Conservation (phyloP, 2,797 vertebrate genomes). For the Odontamblyopus rebecca region DNA sequence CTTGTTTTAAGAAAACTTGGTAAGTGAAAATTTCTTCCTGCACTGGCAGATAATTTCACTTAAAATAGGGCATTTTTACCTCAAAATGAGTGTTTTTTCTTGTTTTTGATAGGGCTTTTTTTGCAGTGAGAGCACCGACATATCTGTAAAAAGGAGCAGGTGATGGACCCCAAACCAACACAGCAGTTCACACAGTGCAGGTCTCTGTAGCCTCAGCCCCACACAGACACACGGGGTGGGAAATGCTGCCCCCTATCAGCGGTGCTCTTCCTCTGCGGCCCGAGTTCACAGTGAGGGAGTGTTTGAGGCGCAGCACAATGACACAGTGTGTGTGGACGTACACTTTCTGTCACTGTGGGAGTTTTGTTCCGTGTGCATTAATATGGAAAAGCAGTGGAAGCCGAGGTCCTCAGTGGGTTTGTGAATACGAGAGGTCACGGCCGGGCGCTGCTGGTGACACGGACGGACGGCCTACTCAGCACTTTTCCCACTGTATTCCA, state of each 20-base stretch:
- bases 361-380: constrained; percentile 68
- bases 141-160: no score
- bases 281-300: constrained; percentile 34
- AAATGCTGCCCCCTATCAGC: constrained; percentile 78
- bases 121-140: no score
- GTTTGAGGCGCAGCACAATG: constrained; percentile 68
- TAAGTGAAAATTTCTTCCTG: no score
- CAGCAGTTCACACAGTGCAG: no score
- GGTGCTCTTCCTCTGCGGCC: constrained; percentile 30
- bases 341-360: constrained; percentile 50
- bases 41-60: no score
- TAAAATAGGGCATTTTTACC: no score
- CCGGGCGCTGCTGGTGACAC: constrained; percentile 58
- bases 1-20: no score
- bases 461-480: constrained; percentile 57
- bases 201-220: not conserved
- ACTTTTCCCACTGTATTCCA: constrained; percentile 7
- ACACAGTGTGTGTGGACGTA: constrained; percentile 40
- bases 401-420: constrained; percentile 55
- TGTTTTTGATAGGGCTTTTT: no score
- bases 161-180: no score
- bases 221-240: constrained; percentile 16
- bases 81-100: no score
- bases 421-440: constrained; percentile 68
- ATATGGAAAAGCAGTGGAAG: constrained; percentile 73